These are phyloP conservation scores for Sardina pilchardus DNA, from an alignment of 2,113 vertebrate species.

Conservation along the genomic window DNA sequence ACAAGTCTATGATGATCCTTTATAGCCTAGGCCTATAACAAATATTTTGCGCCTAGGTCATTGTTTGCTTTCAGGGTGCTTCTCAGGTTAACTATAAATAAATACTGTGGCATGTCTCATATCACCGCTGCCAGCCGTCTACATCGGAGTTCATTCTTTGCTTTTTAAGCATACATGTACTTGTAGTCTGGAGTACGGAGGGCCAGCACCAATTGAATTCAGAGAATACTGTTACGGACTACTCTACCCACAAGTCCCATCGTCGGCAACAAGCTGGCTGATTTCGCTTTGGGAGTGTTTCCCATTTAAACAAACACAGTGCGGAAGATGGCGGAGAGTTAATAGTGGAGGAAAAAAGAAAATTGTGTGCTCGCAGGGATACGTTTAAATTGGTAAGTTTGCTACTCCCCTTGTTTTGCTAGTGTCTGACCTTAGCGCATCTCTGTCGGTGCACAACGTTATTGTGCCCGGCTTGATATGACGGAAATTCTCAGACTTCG, in stretches of 20 bases:
- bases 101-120: slow-evolving; percentile 48
- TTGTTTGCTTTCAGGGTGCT: slow-evolving; percentile 41
- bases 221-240: slow-evolving; percentile 40
- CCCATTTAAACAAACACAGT: slow-evolving; percentile 81
- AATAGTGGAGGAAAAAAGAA: slow-evolving; percentile 68
- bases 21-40: neutral
- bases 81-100: slow-evolving; percentile 52
- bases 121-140: slow-evolving; percentile 61
- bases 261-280: slow-evolving; percentile 73
- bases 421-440: neutral
- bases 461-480: slow-evolving; percentile 35
- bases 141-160: slow-evolving; percentile 48
- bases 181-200: slow-evolving; percentile 63
- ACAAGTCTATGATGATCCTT: neutral
- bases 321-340: slow-evolving; percentile 81
- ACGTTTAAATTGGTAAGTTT: slow-evolving; percentile 58
- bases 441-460: slow-evolving; percentile 52
- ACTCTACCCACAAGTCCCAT: slow-evolving; percentile 64
- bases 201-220: neutral
- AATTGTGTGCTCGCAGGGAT: slow-evolving; percentile 52
- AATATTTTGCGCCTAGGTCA: slow-evolving; percentile 30
- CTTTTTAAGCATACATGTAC: slow-evolving; percentile 51
- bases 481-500: slow-evolving; percentile 57
- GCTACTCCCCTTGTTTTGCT: neutral
- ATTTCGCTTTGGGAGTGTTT: slow-evolving; percentile 75